phyloP scores from a whole-genome alignment of 2,113 vertebrate genomes.

The Zosterops japonicus region DNA sequence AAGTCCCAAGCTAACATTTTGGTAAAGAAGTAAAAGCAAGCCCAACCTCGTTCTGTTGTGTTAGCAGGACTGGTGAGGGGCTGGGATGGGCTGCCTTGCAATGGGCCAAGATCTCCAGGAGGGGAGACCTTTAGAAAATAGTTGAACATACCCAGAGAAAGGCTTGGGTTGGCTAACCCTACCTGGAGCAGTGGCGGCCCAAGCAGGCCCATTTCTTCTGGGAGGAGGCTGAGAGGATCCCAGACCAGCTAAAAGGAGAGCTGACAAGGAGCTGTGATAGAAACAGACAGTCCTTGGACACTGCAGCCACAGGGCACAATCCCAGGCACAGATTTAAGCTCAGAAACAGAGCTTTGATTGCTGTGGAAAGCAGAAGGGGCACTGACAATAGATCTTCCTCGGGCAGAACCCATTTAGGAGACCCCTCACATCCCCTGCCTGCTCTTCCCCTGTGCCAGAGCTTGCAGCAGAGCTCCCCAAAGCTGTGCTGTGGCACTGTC shows the following conservation, averaged over 20 bases:
- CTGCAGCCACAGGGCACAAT: neutral
- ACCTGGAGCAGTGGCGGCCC: neutral
- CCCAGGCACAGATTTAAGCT: neutral
- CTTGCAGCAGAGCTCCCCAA: neutral
- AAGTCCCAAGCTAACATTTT: neutral
- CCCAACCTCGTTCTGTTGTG: rapidly evolving
- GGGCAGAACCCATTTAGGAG: neutral
- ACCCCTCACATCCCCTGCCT: neutral
- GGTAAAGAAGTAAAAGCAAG: neutral
- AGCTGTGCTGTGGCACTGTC: neutral
- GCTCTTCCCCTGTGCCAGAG: neutral
- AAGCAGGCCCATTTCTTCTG: neutral
- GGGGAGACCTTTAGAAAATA: neutral
- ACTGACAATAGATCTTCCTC: neutral
- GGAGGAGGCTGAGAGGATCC: rapidly evolving
- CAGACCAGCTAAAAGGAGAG: neutral
- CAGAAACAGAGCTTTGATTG: neutral
- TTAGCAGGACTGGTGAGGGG: neutral
- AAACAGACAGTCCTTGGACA: neutral
- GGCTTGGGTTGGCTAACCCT: neutral
- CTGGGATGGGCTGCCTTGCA: neutral
- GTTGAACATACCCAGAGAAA: neutral
- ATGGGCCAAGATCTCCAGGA: neutral
- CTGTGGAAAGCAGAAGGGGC: neutral
- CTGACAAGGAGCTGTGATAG: neutral